Conservation (phyloP, 2,113 vertebrate genomes). For the Cyprinodon variegatus region DNA sequence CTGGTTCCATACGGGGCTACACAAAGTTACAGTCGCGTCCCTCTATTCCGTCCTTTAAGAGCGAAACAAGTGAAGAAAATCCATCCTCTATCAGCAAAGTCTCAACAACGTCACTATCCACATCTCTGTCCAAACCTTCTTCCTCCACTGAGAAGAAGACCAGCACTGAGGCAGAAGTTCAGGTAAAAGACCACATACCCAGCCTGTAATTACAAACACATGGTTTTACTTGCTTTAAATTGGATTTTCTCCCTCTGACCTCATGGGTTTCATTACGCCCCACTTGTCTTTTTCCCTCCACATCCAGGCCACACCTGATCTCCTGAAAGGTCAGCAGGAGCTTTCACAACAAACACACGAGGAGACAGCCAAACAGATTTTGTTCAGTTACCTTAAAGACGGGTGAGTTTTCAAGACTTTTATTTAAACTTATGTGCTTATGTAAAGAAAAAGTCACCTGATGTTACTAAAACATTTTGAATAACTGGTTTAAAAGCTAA, state of each 20-base stretch:
- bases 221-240: constrained; percentile 1
- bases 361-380: constrained; percentile 96
- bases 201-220: neutral
- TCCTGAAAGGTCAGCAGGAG: constrained; percentile 94
- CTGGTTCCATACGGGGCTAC: constrained; percentile 56
- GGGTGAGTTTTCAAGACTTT: constrained; percentile 84
- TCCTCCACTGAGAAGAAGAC: constrained; percentile 43
- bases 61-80: constrained; percentile 42
- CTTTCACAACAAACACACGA: constrained; percentile 92
- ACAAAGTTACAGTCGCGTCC: constrained; percentile 58
- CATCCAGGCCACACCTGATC: constrained; percentile 91
- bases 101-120: constrained; percentile 47
- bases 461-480: constrained; percentile 16
- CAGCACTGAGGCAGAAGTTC: constrained; percentile 61
- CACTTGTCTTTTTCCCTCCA: constrained; percentile 30
- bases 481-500: constrained; percentile 17
- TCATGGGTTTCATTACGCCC: constrained; percentile 16
- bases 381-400: constrained; percentile 96
- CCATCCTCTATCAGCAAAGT: constrained; percentile 40
- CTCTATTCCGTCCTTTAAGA: constrained; percentile 68
- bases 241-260: neutral
- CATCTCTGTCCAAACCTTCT: constrained; percentile 49
- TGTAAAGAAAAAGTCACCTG: neutral
- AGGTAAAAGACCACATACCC: constrained; percentile 62
- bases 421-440: neutral